Percentiles rank a stretch among this genome's conserved stretches.
phyloP scores from a whole-genome alignment of 2,113 vertebrate species.

The Strix uralensis region DNA sequence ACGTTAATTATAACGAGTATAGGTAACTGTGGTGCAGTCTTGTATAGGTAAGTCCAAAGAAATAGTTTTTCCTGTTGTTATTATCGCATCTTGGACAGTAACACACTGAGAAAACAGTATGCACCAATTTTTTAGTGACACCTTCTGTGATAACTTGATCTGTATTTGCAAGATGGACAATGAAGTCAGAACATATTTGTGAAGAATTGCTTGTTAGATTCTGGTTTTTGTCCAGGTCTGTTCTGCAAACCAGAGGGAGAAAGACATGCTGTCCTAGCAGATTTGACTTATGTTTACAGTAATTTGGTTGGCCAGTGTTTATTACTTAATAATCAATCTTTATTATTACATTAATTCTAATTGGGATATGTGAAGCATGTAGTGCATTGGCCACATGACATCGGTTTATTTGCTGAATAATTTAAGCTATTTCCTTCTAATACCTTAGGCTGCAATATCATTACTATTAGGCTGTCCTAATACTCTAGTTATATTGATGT shows the following conservation, averaged over 20 bases:
- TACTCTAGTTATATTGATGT: slow-evolving; percentile 46
- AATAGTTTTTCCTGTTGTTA: neutral
- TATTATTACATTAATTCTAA: slow-evolving; percentile 46
- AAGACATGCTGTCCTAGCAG: neutral
- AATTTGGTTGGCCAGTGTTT: slow-evolving; percentile 10
- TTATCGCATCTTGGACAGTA: neutral
- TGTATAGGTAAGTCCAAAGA: neutral
- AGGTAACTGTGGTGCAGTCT: neutral
- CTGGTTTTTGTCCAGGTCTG: neutral
- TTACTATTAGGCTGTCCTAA: slow-evolving; percentile 37
- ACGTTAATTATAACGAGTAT: neutral
- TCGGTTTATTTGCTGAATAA: slow-evolving; percentile 55
- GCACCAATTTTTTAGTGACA: neutral
- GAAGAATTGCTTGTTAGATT: neutral
- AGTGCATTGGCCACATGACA: slow-evolving; percentile 14
- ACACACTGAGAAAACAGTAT: neutral
- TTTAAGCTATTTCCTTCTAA: slow-evolving; percentile 44
- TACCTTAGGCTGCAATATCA: slow-evolving; percentile 29
- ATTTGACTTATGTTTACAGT: neutral
- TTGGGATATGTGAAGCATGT: slow-evolving; percentile 1
- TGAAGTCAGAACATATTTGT: neutral
- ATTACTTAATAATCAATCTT: slow-evolving; percentile 45
- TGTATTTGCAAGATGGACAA: neutral
- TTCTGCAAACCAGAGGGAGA: neutral
- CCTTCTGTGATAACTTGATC: neutral